phyloP scores from a whole-genome alignment of 2,888 invertebrate genomes.

The Terebella lapidaria region DNA sequence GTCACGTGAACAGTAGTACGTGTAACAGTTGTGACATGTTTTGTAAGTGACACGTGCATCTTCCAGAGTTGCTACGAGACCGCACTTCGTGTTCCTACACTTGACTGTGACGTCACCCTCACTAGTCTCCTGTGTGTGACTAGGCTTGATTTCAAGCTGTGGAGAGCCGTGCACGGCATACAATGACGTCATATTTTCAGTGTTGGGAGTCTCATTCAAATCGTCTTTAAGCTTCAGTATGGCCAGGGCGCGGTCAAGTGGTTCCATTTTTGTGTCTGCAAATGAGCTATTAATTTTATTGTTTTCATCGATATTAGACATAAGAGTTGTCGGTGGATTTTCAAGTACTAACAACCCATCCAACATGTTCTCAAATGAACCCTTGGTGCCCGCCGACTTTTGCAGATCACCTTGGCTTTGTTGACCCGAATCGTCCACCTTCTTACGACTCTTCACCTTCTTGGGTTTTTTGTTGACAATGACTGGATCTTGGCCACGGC shows the following conservation, averaged over 20 bases:
- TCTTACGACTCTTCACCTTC: background rate
- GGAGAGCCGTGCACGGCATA: background rate
- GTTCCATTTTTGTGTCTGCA: background rate
- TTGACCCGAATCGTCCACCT: background rate
- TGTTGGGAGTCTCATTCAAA: background rate
- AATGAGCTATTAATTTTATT: background rate
- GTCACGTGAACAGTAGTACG: slow-evolving; percentile 86
- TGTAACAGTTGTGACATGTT: slow-evolving; percentile 91
- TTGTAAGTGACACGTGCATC: slow-evolving; percentile 81
- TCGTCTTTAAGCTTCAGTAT: background rate
- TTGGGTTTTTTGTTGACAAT: background rate
- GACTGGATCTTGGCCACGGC: too few relatives aligned
- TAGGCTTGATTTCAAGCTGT: background rate
- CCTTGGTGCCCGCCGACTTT: background rate
- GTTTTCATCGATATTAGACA: background rate
- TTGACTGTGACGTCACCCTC: slow-evolving; percentile 22
- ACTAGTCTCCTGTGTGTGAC: background rate
- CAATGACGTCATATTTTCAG: background rate
- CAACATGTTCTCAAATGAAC: slow-evolving; percentile 8
- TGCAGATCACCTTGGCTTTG: background rate
- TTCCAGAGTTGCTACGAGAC: slow-evolving; percentile 53
- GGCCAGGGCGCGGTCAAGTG: background rate
- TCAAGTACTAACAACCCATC: slow-evolving; percentile 12
- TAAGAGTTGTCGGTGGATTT: background rate
- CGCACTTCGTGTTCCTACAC: slow-evolving; percentile 46